Conservation (phyloP, 2,888 invertebrate species). For the Coelopa pilipes region DNA sequence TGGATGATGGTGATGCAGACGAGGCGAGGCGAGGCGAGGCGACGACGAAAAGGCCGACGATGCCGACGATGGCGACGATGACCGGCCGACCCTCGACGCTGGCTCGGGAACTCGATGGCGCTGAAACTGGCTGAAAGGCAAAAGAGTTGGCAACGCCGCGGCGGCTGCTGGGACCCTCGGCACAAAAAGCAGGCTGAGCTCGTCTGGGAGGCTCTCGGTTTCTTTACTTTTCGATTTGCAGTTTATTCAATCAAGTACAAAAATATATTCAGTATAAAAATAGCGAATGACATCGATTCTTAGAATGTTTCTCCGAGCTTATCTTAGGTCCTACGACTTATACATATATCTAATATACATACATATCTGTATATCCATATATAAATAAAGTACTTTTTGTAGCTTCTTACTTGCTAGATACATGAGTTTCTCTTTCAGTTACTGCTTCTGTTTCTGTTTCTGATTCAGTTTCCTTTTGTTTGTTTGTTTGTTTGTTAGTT, state of each 20-base stretch:
- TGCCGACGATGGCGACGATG: not conserved
- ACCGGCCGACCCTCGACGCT: not conserved
- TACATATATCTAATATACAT: slow-evolving; percentile 9
- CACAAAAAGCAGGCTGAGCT: not conserved
- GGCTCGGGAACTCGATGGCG: not conserved
- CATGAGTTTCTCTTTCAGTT: not conserved
- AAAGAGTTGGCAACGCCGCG: not conserved
- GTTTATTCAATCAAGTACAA: slow-evolving; percentile 58
- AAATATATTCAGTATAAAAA: slow-evolving; percentile 45
- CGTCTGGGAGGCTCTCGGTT: not conserved
- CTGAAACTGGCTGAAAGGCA: not conserved
- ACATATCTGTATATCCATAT: not conserved
- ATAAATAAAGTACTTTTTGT: slow-evolving; percentile 37
- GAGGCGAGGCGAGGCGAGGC: too few relatives aligned
- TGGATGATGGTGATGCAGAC: slow-evolving; percentile 6
- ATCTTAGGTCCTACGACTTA: slow-evolving; percentile 6
- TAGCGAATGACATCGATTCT: slow-evolving; percentile 40
- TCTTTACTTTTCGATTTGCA: slow-evolving; percentile 9
- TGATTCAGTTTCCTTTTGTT: not conserved
- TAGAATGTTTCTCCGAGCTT: slow-evolving; percentile 38
- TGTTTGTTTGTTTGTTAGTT: too few relatives aligned
- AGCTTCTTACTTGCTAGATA: slow-evolving; percentile 29
- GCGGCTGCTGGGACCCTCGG: not conserved
- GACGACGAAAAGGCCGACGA: not conserved
- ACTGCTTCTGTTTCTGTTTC: not conserved